Evolutionary conservation across 2,888 invertebrate species (phyloP).

Genomic region (Digitonthophagus gazella): DNA sequence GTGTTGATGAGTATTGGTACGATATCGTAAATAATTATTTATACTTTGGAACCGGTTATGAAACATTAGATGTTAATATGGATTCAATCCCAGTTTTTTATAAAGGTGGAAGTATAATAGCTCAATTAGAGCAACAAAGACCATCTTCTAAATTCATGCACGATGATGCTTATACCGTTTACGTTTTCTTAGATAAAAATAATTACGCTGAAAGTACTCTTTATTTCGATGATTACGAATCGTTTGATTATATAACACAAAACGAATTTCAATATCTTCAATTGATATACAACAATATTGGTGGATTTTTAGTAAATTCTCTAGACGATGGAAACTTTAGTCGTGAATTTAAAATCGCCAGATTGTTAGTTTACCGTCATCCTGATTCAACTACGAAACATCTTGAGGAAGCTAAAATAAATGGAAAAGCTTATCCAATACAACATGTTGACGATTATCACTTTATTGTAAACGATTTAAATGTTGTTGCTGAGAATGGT

Average conservation of each 20-base stretch:
- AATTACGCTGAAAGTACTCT: conserved; percentile 71
- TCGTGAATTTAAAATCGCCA: no score
- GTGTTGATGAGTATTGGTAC: conserved; percentile 69
- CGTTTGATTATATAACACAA: conserved; percentile 71
- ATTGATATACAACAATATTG: conserved; percentile 11
- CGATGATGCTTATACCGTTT: conserved; percentile 36
- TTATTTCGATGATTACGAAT: conserved; percentile 85
- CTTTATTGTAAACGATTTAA: no score
- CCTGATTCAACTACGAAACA: no score
- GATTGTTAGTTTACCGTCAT: no score
- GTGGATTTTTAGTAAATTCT: no score
- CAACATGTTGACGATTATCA: no score
- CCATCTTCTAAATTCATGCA: conserved; percentile 36
- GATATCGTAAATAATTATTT: conserved; percentile 23
- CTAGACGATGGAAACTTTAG: no score
- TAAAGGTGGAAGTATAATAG: conserved; percentile 40
- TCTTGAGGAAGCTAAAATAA: no score
- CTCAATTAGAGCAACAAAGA: conserved; percentile 34
- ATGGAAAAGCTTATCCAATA: no score
- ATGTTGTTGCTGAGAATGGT: no score
- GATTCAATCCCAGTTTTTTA: conserved; percentile 38
- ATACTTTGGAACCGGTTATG: conserved; percentile 19
- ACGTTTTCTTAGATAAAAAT: conserved; percentile 43
- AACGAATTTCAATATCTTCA: conserved; percentile 50
- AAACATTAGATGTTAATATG: conserved; percentile 16